Evolutionary conservation across 2,888 invertebrate species (phyloP).

Genomic region (Doris montereyensis): DNA sequence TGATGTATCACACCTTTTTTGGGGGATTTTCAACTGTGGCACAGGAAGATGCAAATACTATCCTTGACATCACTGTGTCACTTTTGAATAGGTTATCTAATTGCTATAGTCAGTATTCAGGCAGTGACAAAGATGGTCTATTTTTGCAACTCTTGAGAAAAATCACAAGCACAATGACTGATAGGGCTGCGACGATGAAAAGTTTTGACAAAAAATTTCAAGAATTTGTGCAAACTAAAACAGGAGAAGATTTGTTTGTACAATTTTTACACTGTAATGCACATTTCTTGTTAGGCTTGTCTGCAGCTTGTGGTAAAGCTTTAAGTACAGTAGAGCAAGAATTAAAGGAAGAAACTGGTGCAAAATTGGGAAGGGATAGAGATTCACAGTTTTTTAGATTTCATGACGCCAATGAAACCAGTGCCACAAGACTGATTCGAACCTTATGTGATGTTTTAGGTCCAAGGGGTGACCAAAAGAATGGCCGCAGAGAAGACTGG

Average conservation of each 20-base stretch:
- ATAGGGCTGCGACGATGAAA: constrained; percentile 22
- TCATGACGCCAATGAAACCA: not conserved
- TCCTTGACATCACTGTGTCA: constrained; percentile 4
- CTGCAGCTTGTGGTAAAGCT: not conserved
- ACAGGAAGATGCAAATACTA: constrained; percentile 6
- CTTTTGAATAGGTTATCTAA: not conserved
- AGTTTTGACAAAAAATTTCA: constrained; percentile 12
- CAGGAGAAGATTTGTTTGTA: not conserved
- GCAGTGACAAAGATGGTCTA: not conserved
- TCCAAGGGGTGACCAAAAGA: constrained; percentile 24
- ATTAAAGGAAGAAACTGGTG: not conserved
- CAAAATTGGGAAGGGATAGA: constrained; percentile 4
- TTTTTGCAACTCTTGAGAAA: not conserved
- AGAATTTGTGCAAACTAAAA: not conserved
- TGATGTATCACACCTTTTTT: not conserved
- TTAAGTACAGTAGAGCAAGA: not conserved
- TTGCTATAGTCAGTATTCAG: not conserved
- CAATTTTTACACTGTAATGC: constrained; percentile 30
- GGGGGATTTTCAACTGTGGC: constrained; percentile 6
- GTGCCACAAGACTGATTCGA: not conserved
- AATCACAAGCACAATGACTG: constrained; percentile 24
- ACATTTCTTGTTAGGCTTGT: constrained; percentile 22
- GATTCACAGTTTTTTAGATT: not conserved
- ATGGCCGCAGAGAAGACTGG: constrained; percentile 4
- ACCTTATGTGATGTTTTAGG: constrained; percentile 13